These are phyloP conservation scores for Noctua janthe DNA, from an alignment of 2,888 invertebrate genomes.

Conservation along the genomic window DNA sequence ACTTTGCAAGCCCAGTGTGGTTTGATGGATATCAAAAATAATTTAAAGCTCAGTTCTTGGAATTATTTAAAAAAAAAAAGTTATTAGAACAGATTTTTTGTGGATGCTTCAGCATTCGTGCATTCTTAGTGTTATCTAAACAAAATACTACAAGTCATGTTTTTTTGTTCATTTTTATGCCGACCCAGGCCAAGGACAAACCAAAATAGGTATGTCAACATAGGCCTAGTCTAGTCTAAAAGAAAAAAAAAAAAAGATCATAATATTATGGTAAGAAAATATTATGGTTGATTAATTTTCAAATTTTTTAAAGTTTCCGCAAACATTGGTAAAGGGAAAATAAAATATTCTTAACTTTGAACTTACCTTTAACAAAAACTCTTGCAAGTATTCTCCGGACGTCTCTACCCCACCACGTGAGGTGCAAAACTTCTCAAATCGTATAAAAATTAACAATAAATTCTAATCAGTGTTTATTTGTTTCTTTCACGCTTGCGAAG, in stretches of 20 bases:
- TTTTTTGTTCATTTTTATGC: not conserved
- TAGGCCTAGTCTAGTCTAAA: not conserved
- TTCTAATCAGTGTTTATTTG: constrained; percentile 24
- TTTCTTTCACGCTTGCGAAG: constrained; percentile 48
- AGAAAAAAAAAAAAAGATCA: not conserved
- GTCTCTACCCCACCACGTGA: constrained; percentile 27
- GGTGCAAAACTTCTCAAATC: constrained; percentile 17
- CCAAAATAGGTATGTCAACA: constrained; percentile 17
- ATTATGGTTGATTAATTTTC: not conserved
- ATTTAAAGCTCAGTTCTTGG: not conserved
- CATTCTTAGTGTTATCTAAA: constrained; percentile 5
- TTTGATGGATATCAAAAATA: not conserved
- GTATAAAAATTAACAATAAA: constrained; percentile 8
- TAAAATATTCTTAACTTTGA: constrained; percentile 2
- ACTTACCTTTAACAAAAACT: constrained; percentile 13
- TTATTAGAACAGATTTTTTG: not conserved
- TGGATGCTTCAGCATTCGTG: not conserved
- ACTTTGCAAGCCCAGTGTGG: not conserved
- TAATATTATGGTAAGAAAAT: not conserved
- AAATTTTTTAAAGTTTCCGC: not conserved
- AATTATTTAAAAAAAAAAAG: not conserved
- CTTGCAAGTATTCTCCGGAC: not conserved
- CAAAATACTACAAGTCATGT: constrained; percentile 8
- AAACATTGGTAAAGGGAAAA: not conserved
- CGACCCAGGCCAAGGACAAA: constrained; percentile 25